Percentiles rank a stretch among this genome's conserved stretches.
These are phyloP conservation scores for Iguana delicatissima DNA, from an alignment of 2,797 vertebrate genomes.

Conservation along the genomic window DNA sequence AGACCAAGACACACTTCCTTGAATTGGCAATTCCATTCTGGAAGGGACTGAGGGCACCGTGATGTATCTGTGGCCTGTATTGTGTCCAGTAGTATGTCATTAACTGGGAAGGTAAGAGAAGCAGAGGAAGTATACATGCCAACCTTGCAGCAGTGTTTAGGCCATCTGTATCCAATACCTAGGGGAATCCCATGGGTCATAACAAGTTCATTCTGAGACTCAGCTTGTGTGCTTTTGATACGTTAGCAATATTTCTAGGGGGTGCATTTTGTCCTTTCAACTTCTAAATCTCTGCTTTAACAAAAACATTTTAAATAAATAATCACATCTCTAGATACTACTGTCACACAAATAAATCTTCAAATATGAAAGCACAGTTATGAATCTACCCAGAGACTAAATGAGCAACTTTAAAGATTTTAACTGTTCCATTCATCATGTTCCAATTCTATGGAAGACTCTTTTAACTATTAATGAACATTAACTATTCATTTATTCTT, in stretches of 20 bases:
- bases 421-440: not conserved
- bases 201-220: not conserved
- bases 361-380: not conserved
- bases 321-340: not conserved
- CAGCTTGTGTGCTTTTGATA: not conserved
- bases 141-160: not conserved
- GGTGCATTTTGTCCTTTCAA: not conserved
- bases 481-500: slow-evolving; percentile 13
- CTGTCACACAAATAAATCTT: not conserved
- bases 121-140: not conserved
- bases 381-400: not conserved
- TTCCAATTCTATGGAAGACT: not conserved
- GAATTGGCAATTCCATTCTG: not conserved
- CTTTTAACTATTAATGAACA: slow-evolving; percentile 9
- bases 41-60: not conserved
- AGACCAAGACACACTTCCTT: not conserved
- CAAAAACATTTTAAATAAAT: not conserved
- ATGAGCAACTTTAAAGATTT: not conserved
- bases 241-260: not conserved
- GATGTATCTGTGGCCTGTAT: not conserved
- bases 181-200: not conserved
- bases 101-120: too few species aligned
- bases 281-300: not conserved
- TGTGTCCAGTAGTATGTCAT: not conserved
- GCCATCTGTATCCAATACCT: not conserved